phyloP scores from a whole-genome alignment of 2,113 vertebrate species.

The Pangasianodon hypophthalmus region DNA sequence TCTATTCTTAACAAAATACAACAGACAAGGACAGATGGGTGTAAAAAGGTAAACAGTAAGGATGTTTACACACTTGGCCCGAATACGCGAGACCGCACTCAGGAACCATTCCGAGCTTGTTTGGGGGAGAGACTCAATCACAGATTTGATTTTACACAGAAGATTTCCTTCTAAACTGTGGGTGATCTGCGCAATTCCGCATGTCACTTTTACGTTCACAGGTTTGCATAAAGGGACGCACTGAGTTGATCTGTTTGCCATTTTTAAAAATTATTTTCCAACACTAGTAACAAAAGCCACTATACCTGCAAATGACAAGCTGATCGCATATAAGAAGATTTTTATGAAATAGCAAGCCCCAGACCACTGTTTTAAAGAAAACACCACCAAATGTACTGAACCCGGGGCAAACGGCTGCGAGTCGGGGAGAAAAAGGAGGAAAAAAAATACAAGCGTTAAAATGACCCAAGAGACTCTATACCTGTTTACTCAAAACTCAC shows the following conservation, averaged over 20 bases:
- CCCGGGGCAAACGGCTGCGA: background rate
- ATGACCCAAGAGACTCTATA: background rate
- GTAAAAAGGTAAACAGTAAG: background rate
- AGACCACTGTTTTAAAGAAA: background rate
- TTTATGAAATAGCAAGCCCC: background rate
- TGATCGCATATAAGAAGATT: background rate
- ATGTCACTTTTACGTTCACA: background rate
- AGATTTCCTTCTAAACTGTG: background rate
- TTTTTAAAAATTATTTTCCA: background rate
- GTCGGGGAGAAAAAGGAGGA: background rate
- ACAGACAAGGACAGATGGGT: background rate
- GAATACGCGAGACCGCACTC: background rate
- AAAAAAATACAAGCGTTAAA: background rate
- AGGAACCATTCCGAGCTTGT: background rate
- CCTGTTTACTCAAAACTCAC: background rate
- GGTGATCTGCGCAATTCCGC: background rate
- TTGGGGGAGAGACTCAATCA: background rate
- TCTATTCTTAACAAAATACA: background rate
- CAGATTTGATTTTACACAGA: background rate
- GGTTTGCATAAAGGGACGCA: background rate
- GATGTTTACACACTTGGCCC: background rate
- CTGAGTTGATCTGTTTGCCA: background rate
- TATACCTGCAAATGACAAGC: background rate
- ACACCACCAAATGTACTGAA: background rate
- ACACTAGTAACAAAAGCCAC: background rate